Percentiles rank a stretch among this genome's conserved stretches.
Evolutionary conservation across 2,888 invertebrate genomes (phyloP).

Genomic region (Noctua comes): DNA sequence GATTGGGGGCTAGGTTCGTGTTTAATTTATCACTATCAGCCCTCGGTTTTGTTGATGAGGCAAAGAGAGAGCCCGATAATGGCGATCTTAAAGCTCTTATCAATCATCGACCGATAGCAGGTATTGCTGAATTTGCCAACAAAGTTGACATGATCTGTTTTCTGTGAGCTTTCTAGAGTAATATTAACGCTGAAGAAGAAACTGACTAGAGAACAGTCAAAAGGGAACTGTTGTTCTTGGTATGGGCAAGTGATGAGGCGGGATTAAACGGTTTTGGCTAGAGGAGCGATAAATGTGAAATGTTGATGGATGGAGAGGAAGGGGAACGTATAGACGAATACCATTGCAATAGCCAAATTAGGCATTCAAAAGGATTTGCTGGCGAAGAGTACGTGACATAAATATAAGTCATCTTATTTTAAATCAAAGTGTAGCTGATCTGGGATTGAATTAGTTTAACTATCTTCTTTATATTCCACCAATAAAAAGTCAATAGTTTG

Average conservation of each 20-base stretch:
- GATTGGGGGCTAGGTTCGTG: slow-evolving; percentile 32
- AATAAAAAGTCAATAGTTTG: not conserved
- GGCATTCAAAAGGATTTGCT: not conserved
- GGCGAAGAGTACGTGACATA: not conserved
- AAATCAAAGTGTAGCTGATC: not conserved
- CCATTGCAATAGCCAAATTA: not conserved
- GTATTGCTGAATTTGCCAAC: not conserved
- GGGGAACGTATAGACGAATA: not conserved
- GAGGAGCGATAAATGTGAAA: not conserved
- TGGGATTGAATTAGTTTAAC: not conserved
- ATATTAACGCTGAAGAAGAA: not conserved
- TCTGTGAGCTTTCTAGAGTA: not conserved
- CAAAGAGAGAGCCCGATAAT: not conserved
- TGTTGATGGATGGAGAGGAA: not conserved
- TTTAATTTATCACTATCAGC: slow-evolving; percentile 8
- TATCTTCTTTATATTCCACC: not conserved
- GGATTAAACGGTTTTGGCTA: not conserved
- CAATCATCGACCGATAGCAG: not conserved
- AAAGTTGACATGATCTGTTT: not conserved
- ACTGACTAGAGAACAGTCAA: not conserved
- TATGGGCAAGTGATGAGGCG: not conserved
- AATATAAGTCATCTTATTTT: not conserved
- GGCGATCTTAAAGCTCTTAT: not conserved
- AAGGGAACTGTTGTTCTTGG: not conserved
- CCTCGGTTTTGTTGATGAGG: slow-evolving; percentile 5